These are phyloP conservation scores for Drosophila cognata DNA, from an alignment of 2,888 invertebrate genomes.

Conservation along the genomic window DNA sequence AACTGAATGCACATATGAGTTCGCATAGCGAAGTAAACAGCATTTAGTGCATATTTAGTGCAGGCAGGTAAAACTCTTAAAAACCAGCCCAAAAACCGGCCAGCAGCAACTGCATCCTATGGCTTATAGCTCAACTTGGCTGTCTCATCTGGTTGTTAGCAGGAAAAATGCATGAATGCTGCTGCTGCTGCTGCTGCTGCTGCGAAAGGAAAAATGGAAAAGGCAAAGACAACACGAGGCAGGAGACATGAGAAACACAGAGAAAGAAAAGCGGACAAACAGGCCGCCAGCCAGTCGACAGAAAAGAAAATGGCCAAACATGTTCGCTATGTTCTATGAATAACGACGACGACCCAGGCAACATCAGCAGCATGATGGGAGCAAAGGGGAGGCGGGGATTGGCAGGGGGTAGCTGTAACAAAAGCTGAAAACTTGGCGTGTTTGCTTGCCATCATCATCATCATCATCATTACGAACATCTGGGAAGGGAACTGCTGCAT, in stretches of 20 bases:
- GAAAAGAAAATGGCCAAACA: conserved; percentile 69
- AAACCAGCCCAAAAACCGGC: conserved; percentile 61
- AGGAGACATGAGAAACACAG: conserved; percentile 51
- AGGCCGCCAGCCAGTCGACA: conserved; percentile 56
- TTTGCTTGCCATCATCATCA: conserved; percentile 65
- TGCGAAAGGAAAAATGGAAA: conserved; percentile 44
- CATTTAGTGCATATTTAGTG: conserved; percentile 77
- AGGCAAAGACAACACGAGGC: conserved; percentile 54
- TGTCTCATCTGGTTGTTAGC: conserved; percentile 67
- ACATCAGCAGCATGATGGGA: background rate
- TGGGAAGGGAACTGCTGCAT: conserved; percentile 31
- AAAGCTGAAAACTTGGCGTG: conserved; percentile 69
- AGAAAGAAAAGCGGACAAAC: conserved; percentile 74
- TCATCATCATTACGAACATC: conserved; percentile 17
- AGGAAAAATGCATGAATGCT: conserved; percentile 81
- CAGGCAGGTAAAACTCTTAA: conserved; percentile 50
- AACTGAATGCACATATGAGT: conserved; percentile 36
- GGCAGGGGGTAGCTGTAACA: conserved; percentile 22
- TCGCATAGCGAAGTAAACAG: conserved; percentile 60
- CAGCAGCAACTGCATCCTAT: conserved; percentile 29
- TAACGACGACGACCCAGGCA: conserved; percentile 42
- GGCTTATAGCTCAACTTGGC: background rate
- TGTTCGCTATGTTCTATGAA: conserved; percentile 61
- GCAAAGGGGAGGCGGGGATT: no score
- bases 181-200: conserved; percentile 32